Conservation (phyloP, 2,797 vertebrate genomes). For the Gastrophryne carolinensis region DNA sequence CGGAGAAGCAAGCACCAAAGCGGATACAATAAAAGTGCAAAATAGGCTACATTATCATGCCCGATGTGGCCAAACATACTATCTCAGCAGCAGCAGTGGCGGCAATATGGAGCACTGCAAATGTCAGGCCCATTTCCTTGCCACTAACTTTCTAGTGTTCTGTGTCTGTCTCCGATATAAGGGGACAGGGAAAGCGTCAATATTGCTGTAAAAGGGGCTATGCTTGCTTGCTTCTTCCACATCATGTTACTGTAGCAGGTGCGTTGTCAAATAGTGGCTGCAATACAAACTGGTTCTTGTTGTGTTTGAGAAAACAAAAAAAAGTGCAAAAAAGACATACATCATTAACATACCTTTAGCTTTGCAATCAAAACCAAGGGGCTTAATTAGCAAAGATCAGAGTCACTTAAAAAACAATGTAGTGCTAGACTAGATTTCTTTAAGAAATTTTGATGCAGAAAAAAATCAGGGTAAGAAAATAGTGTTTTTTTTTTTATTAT, state of each 20-base stretch:
- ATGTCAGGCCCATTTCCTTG: not conserved
- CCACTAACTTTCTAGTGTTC: not conserved
- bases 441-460: slow-evolving; percentile 89
- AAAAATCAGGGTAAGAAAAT: slow-evolving; percentile 94
- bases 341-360: slow-evolving; percentile 76
- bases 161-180: not conserved
- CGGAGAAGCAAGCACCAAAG: slow-evolving; percentile 66
- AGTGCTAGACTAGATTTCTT: slow-evolving; percentile 84
- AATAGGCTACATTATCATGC: slow-evolving; percentile 5
- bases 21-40: slow-evolving; percentile 60
- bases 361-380: slow-evolving; percentile 75
- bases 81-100: not conserved
- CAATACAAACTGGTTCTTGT: slow-evolving; percentile 52
- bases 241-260: slow-evolving; percentile 49
- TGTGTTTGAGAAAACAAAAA: slow-evolving; percentile 60
- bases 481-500: slow-evolving; percentile 86
- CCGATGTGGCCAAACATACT: not conserved
- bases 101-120: not conserved
- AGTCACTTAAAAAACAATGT: slow-evolving; percentile 78
- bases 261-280: slow-evolving; percentile 53
- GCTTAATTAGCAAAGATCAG: slow-evolving; percentile 76
- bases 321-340: slow-evolving; percentile 62
- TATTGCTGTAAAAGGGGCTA: slow-evolving; percentile 53
- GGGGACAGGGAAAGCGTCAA: slow-evolving; percentile 18
- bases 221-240: slow-evolving; percentile 50